These are phyloP conservation scores for Charaxes varanes DNA, from an alignment of 1,140 invertebrate genomes.

Conservation along the genomic window DNA sequence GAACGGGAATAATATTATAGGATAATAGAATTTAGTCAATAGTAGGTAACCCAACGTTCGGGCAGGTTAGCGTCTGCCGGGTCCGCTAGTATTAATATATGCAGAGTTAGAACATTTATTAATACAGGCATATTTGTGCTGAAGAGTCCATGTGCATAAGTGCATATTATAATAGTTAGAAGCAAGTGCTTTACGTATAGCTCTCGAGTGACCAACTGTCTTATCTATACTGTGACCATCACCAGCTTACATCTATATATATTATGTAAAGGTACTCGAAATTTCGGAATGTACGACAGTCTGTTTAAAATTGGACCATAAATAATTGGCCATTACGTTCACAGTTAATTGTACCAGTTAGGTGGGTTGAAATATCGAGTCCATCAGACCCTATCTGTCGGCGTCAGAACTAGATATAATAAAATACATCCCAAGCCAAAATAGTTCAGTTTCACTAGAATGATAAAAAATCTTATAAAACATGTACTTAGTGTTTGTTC, in stretches of 20 bases:
- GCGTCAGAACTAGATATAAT: neutral
- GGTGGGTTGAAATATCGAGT: constrained; percentile 17
- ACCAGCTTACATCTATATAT: constrained; percentile 17
- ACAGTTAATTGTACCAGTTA: constrained; percentile 19
- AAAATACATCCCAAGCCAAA: constrained; percentile 2
- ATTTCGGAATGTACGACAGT: constrained; percentile 30
- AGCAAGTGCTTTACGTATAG: constrained; percentile 13
- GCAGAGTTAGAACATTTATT: no score
- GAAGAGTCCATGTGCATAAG: constrained; percentile 8
- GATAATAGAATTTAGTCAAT: no score
- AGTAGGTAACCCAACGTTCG: no score
- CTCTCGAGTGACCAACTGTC: constrained; percentile 19
- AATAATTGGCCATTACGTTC: no score
- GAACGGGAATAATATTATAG: no score
- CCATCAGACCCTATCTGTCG: neutral
- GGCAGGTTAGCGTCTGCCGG: no score
- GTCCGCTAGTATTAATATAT: no score
- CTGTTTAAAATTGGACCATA: constrained; percentile 6
- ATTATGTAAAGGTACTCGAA: constrained; percentile 17
- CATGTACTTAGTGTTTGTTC: no score
- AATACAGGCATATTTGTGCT: no score
- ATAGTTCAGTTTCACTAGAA: neutral
- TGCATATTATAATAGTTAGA: neutral
- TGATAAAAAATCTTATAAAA: no score
- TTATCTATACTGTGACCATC: constrained; percentile 30